Evolutionary conservation across 1,140 invertebrate species (phyloP).

Genomic region (Drosophila arizonae): DNA sequence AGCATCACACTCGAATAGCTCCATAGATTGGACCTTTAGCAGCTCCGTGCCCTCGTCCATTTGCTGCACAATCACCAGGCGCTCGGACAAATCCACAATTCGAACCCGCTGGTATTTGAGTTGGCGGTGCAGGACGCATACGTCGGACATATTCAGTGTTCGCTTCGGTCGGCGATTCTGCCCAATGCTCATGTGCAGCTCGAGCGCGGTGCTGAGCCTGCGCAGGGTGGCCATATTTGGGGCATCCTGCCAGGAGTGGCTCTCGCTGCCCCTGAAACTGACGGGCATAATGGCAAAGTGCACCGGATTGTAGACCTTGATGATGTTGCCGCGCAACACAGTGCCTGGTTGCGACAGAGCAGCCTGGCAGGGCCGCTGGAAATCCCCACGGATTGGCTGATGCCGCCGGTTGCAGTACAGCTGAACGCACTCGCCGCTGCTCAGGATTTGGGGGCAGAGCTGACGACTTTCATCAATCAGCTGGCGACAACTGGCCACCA

Average conservation of each 20-base stretch:
- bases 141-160: conserved; percentile 12
- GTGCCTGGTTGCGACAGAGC: conserved; percentile 14
- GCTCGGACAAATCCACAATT: conserved; percentile 25
- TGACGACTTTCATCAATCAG: not conserved
- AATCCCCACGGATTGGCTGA: conserved; percentile 14
- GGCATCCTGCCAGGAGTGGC: conserved; percentile 21
- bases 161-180: conserved; percentile 2
- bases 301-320: conserved; percentile 28
- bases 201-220: conserved; percentile 5
- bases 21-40: conserved; percentile 6
- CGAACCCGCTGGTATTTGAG: conserved; percentile 38
- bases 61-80: conserved; percentile 32
- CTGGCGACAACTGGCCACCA: conserved; percentile 5
- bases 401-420: conserved; percentile 41
- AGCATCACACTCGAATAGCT: conserved; percentile 39
- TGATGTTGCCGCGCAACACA: conserved; percentile 33
- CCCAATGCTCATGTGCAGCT: conserved; percentile 26
- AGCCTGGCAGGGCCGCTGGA: not conserved
- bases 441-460: conserved; percentile 21
- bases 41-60: conserved; percentile 52
- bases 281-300: conserved; percentile 41
- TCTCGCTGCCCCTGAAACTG: conserved; percentile 21
- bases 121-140: conserved; percentile 36
- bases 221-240: not conserved
- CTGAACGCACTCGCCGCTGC: conserved; percentile 24